Evolutionary conservation across 2,113 vertebrate species (phyloP), one percentile per base, ranked within the genome.

Genomic region (Coreoperca whiteheadi): DNA sequence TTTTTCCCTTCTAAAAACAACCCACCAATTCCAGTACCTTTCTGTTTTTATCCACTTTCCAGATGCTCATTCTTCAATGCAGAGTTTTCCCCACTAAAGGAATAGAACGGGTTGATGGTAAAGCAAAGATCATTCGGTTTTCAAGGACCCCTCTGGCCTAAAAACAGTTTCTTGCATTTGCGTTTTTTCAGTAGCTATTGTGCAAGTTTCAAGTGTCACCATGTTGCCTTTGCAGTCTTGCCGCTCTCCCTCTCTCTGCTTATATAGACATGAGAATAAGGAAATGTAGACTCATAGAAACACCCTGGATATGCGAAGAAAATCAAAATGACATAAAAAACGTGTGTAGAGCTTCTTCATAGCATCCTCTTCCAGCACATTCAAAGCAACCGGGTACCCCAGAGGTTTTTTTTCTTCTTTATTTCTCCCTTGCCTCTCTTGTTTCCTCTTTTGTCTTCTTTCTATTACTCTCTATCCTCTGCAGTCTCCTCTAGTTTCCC

Each of bases 381-480:
- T 87, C 75, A 81, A 80, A 88, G 80, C 66, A 65, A n/a, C 57
- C 28, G 3, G 32, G 63, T n/a, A 70, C 67, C 51, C 74, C 20
- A 48, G 51, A 50, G 72, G 46, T 46, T 77, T 69, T 85, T 74
- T 25, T 71, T 6, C 64, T 43, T 81, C 67, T 50, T 25, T 86
- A 48, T 43, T 64, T 67, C 64, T 63, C 57, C 25, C 4, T 74
- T 32, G 0, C 83, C 68, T 81, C 81, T 87, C 74, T 57, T 72
- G 67, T 88, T 88, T 85, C 85, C 63, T 80, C 80, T 76, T 84
- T 87, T 88, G 77, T 91, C 65, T 76, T 68, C 34, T 65, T 81
- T 81, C 59, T 75, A 25, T 86, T 88, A 57, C 71, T 51, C 66
- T 61, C 54, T 32, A 34, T 88, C 78, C 67, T 87, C 73, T 78